Evolutionary conservation across 64 coral and sea anemone genomes (phyloP), one percentile per base, ranked within the genome.

Genomic region (Actinia equina): DNA sequence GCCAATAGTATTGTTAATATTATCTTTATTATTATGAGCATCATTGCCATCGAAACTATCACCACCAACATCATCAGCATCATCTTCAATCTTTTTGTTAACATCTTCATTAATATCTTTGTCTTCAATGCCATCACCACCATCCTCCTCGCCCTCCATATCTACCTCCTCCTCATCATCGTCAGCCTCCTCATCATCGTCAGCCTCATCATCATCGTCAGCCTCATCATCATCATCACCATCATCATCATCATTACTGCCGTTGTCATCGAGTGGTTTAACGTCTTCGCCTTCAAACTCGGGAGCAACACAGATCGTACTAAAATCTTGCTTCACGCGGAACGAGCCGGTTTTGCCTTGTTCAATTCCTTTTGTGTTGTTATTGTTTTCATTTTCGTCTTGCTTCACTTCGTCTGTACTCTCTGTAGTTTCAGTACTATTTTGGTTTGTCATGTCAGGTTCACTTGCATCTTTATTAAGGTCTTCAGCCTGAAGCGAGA

Each of bases 231-330:
- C 26, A 84, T 77, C 15, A 54, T 3, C 70, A 27, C 7, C 17
- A 14, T 63, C 43, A 23, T 82, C 85, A 20, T 41, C 64, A 20
- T 30, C 79, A 6, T 92, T 37, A 37, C 30, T 37, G 30, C 30
- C 30, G 30, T 13, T 13, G 67, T 87, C 30, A 8, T 56, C 94
- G 14, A 96, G 86, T 43, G 94, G 91, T 45, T 86, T 89, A 12
- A 95, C 86, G 51, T 99, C 97, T 43, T 99, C 97, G n/a, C 91
- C 93, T 43, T 84, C 88, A 85, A 95, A 99, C 65, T 99, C 97
- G 6, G 86, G 87, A 55, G 83, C 88, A 22, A 92, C 88, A 20
- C 77, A 62, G 52, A 99, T 99, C 18, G 26, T 88, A 54, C 90
- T 92, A 10, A 99, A 99, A 45, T 99, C 70, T 77, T 99, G 97